phyloP scores from a whole-genome alignment of 2,888 invertebrate species.

The Aspidiotus destructor region DNA sequence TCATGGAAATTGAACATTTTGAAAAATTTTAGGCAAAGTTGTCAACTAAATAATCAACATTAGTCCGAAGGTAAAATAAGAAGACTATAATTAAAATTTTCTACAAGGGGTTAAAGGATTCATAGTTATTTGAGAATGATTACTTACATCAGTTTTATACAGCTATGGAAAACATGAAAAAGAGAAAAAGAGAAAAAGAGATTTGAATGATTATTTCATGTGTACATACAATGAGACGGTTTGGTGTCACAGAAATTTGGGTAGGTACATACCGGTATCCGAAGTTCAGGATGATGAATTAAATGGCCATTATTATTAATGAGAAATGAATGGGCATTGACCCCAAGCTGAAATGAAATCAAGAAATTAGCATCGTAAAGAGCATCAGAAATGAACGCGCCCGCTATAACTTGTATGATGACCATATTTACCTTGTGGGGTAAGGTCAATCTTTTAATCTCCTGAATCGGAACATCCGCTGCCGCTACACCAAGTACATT shows the following conservation, averaged over 20 bases:
- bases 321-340: slow-evolving; percentile 92
- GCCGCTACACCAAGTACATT: slow-evolving; percentile 94
- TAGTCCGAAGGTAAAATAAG: too few species aligned
- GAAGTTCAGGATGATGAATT: slow-evolving; percentile 88
- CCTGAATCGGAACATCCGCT: slow-evolving; percentile 90
- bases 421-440: slow-evolving; percentile 66
- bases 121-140: too few species aligned
- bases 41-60: too few species aligned
- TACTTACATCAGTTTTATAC: slow-evolving; percentile 21
- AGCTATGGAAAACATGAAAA: slow-evolving; percentile 11
- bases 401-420: too few species aligned
- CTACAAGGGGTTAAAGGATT: too few species aligned
- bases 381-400: background rate
- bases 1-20: too few species aligned
- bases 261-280: slow-evolving; percentile 62
- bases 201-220: background rate
- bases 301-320: slow-evolving; percentile 96
- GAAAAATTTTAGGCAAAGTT: too few species aligned
- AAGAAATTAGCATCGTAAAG: background rate
- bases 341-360: slow-evolving; percentile 64
- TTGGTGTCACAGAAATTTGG: too few species aligned
- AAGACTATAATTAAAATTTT: too few species aligned
- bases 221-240: too few species aligned
- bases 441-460: slow-evolving; percentile 89
- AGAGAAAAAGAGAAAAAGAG: background rate